These are phyloP conservation scores for Lutjanus argentimaculatus DNA, from an alignment of 2,797 vertebrate species.

Conservation along the genomic window DNA sequence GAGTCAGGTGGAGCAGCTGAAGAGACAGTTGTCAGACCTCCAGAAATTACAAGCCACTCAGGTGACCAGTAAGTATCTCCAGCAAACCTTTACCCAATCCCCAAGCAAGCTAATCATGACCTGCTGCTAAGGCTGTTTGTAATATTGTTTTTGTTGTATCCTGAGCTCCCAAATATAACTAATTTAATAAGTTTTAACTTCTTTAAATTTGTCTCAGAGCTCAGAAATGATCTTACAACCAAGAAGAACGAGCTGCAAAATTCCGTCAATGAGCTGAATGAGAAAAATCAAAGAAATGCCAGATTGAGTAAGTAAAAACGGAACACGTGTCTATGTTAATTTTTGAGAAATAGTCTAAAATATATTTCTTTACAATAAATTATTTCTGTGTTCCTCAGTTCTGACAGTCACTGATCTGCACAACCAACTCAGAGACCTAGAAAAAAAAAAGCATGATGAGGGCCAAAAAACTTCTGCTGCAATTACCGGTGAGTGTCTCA, in stretches of 20 bases:
- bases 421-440: conserved; percentile 35
- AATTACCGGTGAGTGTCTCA: conserved; percentile 34
- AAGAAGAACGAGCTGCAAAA: conserved; percentile 30
- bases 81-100: neutral
- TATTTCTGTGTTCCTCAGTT: conserved; percentile 43
- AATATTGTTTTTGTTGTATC: neutral
- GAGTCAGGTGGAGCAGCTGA: conserved; percentile 54
- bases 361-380: neutral
- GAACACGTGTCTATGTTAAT: neutral
- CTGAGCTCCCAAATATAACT: neutral
- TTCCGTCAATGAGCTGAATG: conserved; percentile 23
- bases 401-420: conserved; percentile 40
- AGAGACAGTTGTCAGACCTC: conserved; percentile 16
- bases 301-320: conserved; percentile 51
- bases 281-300: conserved; percentile 24
- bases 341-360: neutral
- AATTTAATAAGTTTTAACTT: neutral
- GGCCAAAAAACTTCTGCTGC: neutral
- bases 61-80: conserved; percentile 37
- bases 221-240: conserved; percentile 13
- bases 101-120: neutral
- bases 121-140: neutral
- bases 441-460: neutral
- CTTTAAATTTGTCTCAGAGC: conserved; percentile 37
- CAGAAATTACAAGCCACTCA: accelerated